Conservation (phyloP, 2,797 vertebrate species). For the Pampus argenteus region DNA sequence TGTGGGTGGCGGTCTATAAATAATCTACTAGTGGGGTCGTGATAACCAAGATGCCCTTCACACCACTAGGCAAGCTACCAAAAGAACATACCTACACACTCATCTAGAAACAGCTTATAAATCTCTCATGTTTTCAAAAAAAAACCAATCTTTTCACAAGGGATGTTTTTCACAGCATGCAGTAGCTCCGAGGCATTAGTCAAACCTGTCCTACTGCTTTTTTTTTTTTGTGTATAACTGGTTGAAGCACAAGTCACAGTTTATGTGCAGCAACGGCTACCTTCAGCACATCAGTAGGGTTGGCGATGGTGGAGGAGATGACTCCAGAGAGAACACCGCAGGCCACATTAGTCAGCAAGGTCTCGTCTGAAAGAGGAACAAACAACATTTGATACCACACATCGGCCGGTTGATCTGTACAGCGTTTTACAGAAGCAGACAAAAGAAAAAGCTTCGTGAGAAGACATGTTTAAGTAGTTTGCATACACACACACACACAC, state of each 20-base stretch:
- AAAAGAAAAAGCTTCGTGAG: too few relatives aligned
- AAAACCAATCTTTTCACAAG: neutral
- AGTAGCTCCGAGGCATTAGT: neutral
- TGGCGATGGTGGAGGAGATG: conserved; percentile 94
- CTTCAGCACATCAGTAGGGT: conserved; percentile 97
- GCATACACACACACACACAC: too few relatives aligned
- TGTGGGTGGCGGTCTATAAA: conserved; percentile 60
- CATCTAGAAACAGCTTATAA: neutral
- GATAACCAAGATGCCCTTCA: conserved; percentile 15
- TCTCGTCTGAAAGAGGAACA: conserved; percentile 90
- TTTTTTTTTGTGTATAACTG: neutral
- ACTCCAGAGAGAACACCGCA: conserved; percentile 95
- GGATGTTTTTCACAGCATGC: rapidly evolving
- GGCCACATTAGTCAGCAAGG: conserved; percentile 91
- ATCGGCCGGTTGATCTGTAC: neutral
- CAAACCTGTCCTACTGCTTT: conserved; percentile 29
- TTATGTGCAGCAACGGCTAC: conserved; percentile 69
- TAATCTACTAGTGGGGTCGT: conserved; percentile 44
- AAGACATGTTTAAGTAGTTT: conserved; percentile 21
- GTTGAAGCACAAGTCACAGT: too few relatives aligned
- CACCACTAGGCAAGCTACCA: conserved; percentile 13
- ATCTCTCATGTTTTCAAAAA: neutral
- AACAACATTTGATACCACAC: conserved; percentile 12
- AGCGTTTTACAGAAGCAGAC: neutral
- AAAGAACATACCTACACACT: neutral